Conservation (phyloP, 2,113 vertebrate species). For the Chamaea fasciata region DNA sequence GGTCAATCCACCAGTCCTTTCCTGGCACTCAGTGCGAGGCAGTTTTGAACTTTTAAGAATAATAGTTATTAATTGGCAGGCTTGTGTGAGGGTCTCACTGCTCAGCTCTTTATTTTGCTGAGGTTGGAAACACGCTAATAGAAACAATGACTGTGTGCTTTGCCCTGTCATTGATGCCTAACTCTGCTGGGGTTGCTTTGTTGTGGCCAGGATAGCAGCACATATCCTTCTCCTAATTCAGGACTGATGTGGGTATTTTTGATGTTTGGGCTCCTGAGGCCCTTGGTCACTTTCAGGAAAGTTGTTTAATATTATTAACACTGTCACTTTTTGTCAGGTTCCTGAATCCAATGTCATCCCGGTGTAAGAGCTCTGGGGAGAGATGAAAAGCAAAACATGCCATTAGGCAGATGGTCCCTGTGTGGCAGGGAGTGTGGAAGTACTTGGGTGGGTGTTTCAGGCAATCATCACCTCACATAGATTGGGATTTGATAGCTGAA, state of each 20-base stretch:
- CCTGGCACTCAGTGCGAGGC: not conserved
- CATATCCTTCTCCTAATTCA: not conserved
- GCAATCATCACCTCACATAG: not conserved
- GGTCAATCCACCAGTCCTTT: not conserved
- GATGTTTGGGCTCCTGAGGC: accelerated
- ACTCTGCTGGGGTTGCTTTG: not conserved
- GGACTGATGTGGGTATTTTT: not conserved
- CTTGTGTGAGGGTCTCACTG: not conserved
- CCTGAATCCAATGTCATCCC: not conserved
- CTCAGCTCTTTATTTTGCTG: not conserved
- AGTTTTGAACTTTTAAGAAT: not conserved
- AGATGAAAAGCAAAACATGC: not conserved
- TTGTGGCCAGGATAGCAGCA: not conserved
- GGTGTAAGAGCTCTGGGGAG: not conserved
- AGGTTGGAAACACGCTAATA: not conserved
- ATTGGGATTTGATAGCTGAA: not conserved
- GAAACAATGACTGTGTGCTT: not conserved
- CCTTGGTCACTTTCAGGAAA: not conserved
- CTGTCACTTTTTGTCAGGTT: not conserved
- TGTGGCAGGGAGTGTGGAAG: not conserved
- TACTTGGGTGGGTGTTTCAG: not conserved
- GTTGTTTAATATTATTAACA: not conserved
- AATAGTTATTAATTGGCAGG: not conserved
- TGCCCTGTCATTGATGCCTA: not conserved
- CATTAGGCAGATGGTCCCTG: not conserved